Conservation (phyloP, 2,113 vertebrate species). For the Mus spicilegus region DNA sequence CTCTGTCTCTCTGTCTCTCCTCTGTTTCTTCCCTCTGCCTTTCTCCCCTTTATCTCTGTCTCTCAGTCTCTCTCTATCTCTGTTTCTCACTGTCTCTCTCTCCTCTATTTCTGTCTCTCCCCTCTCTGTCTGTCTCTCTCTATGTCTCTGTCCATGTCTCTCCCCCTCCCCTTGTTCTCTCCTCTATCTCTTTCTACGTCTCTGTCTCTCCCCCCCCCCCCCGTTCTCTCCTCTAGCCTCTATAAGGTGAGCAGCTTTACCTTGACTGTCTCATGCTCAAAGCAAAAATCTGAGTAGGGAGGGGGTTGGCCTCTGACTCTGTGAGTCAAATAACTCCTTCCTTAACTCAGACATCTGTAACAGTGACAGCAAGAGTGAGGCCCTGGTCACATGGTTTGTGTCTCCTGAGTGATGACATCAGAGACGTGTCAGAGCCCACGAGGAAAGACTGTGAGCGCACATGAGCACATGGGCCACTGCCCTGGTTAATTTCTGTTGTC, state of each 20-base stretch:
- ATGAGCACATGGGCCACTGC: background rate
- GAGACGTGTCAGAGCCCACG: rapidly evolving
- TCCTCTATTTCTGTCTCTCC: no score
- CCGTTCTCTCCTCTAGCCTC: no score
- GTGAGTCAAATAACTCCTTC: background rate
- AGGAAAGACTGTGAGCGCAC: background rate
- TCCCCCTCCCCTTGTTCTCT: no score
- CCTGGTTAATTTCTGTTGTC: background rate
- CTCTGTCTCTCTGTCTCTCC: background rate
- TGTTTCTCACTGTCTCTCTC: no score
- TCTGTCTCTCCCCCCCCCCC: background rate
- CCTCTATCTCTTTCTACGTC: background rate
- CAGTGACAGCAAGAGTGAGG: no score
- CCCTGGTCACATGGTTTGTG: rapidly evolving
- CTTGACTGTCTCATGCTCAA: background rate
- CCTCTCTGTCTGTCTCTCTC: no score
- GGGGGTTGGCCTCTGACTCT: no score
- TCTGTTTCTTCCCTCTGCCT: background rate
- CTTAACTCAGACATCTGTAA: background rate
- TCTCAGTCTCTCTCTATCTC: background rate
- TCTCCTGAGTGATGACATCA: background rate
- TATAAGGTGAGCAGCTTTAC: background rate
- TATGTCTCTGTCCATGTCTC: background rate
- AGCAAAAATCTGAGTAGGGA: background rate
- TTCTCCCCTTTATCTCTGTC: background rate